These are phyloP conservation scores for Ophion costatus DNA, from an alignment of 2,888 invertebrate species.

Conservation along the genomic window DNA sequence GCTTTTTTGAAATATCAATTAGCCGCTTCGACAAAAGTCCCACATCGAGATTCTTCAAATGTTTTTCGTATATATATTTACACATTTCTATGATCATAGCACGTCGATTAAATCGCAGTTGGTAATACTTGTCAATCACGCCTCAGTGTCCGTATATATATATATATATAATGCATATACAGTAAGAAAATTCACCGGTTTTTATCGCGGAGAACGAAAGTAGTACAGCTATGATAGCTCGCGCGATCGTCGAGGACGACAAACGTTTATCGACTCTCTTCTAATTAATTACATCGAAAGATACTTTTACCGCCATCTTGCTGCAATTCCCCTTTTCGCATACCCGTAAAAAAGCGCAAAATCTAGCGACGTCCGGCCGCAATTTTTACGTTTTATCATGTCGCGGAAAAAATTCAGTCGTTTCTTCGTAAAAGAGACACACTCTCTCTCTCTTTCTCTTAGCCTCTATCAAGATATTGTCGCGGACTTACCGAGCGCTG, in stretches of 20 bases:
- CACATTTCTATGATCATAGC: slow-evolving; percentile 25
- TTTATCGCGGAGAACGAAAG: slow-evolving; percentile 3
- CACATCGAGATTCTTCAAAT: slow-evolving; percentile 18
- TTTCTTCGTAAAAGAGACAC: neutral
- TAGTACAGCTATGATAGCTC: neutral
- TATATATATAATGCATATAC: neutral
- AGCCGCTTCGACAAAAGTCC: slow-evolving; percentile 7
- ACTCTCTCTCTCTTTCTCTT: slow-evolving; percentile 11
- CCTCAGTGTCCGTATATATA: slow-evolving; percentile 1
- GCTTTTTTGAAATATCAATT: slow-evolving; percentile 32
- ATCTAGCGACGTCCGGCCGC: neutral
- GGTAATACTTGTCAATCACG: slow-evolving; percentile 14
- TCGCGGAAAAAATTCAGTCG: slow-evolving; percentile 49
- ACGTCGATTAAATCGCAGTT: slow-evolving; percentile 34
- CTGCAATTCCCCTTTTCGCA: neutral
- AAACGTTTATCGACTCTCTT: neutral
- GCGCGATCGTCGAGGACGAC: neutral
- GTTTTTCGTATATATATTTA: slow-evolving; percentile 35
- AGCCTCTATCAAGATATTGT: slow-evolving; percentile 49
- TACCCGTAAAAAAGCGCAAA: slow-evolving; percentile 30
- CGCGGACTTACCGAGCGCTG: slow-evolving; percentile 31
- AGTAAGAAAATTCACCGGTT: slow-evolving; percentile 3
- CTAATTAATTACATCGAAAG: neutral
- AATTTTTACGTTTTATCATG: slow-evolving; percentile 8
- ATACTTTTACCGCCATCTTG: neutral